Percentiles rank a stretch among this genome's conserved stretches.
Evolutionary conservation across 2,113 vertebrate genomes (phyloP).

Genomic region (Heloderma charlesbogerti): DNA sequence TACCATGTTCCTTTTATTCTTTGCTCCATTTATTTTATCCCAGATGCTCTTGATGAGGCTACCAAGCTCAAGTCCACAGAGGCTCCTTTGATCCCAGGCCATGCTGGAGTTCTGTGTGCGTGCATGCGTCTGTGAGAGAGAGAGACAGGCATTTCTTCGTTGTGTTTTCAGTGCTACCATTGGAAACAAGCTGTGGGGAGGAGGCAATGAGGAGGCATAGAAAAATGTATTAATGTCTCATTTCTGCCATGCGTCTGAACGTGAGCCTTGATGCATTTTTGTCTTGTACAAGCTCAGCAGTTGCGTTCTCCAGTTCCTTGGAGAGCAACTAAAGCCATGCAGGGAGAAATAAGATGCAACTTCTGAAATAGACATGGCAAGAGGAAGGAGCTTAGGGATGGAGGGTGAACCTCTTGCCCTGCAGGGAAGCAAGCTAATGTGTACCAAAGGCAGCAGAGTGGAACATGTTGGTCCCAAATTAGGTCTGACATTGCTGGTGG

Average conservation of each 20-base stretch:
- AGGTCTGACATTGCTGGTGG: background rate
- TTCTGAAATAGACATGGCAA: slow-evolving; percentile 68
- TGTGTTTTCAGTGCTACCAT: background rate
- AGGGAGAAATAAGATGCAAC: slow-evolving; percentile 58
- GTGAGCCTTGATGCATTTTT: slow-evolving; percentile 63
- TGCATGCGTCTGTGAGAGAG: no score
- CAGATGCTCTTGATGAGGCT: no score
- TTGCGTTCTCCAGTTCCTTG: slow-evolving; percentile 39
- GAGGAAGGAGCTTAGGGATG: slow-evolving; percentile 33
- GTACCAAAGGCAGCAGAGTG: slow-evolving; percentile 47
- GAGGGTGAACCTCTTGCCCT: accelerated
- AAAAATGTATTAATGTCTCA: slow-evolving; percentile 9
- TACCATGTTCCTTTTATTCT: no score
- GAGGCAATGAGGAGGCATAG: slow-evolving; percentile 13
- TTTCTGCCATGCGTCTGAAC: slow-evolving; percentile 47
- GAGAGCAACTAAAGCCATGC: slow-evolving; percentile 55
- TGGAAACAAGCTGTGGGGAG: slow-evolving; percentile 3
- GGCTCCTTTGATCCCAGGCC: no score
- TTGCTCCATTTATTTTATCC: no score
- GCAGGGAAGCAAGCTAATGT: background rate
- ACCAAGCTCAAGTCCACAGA: no score
- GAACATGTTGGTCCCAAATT: background rate
- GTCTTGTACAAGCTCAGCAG: slow-evolving; percentile 62
- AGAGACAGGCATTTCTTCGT: background rate
- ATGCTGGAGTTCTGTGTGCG: background rate